Conservation (phyloP, 2,797 vertebrate species). For the Choloepus didactylus region DNA sequence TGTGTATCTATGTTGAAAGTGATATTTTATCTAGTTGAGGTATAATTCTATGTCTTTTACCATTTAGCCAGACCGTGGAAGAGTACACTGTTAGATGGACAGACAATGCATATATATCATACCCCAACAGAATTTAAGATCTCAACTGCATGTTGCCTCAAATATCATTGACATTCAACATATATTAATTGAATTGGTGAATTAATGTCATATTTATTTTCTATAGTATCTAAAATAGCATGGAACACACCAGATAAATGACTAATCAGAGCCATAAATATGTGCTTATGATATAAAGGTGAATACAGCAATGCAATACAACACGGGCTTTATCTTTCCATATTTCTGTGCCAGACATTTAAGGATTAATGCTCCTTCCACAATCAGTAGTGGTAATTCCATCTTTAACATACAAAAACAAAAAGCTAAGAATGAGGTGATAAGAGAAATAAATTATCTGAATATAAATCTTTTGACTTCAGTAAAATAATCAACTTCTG, state of each 20-base stretch:
- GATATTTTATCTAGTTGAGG: background rate
- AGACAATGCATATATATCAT: background rate
- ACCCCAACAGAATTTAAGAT: background rate
- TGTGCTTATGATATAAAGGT: background rate
- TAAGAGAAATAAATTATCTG: constrained; percentile 43
- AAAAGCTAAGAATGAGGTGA: background rate
- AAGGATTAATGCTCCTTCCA: constrained; percentile 6
- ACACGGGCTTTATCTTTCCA: background rate
- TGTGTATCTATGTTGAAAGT: background rate
- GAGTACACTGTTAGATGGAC: background rate
- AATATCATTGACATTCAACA: background rate
- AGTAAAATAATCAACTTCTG: constrained; percentile 61
- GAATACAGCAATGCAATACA: background rate
- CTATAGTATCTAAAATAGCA: background rate
- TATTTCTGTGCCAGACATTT: background rate
- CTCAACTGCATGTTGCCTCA: background rate
- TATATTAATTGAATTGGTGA: background rate
- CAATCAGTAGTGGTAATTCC: background rate
- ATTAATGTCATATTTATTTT: background rate
- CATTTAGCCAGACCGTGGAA: background rate
- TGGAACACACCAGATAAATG: background rate
- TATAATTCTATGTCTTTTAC: background rate
- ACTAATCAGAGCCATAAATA: background rate
- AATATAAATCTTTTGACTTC: constrained; percentile 49
- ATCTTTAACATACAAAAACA: constrained; percentile 31